These are phyloP conservation scores for Lonchura striata DNA, from an alignment of 2,113 vertebrate species.

Conservation along the genomic window DNA sequence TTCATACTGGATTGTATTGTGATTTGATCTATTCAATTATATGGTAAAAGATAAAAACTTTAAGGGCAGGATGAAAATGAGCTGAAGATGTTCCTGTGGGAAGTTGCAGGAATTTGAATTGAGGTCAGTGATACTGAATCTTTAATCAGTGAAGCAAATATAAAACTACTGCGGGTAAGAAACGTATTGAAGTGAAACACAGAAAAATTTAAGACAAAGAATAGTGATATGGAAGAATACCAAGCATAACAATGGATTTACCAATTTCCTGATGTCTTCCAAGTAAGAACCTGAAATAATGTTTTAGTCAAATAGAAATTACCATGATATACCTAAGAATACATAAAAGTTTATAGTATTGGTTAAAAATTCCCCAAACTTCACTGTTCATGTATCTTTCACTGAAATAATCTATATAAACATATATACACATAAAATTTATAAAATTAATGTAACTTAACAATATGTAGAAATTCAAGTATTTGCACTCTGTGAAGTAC, in stretches of 20 bases:
- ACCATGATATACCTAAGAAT: background rate
- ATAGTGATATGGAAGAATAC: background rate
- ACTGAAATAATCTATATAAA: background rate
- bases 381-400: background rate
- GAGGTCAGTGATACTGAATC: background rate
- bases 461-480: background rate
- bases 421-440: background rate
- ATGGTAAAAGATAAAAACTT: background rate
- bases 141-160: background rate
- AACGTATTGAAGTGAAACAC: background rate
- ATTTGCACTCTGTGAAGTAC: background rate
- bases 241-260: background rate
- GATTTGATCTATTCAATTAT: background rate
- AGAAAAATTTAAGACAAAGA: background rate
- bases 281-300: background rate
- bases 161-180: background rate
- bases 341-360: background rate
- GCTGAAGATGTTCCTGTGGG: background rate
- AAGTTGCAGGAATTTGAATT: background rate
- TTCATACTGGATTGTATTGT: background rate
- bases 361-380: background rate
- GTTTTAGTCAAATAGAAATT: background rate
- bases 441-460: background rate
- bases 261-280: background rate
- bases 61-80: background rate